Conservation (phyloP, 1,140 invertebrate species). For the Cyphomyrmex costatus region DNA sequence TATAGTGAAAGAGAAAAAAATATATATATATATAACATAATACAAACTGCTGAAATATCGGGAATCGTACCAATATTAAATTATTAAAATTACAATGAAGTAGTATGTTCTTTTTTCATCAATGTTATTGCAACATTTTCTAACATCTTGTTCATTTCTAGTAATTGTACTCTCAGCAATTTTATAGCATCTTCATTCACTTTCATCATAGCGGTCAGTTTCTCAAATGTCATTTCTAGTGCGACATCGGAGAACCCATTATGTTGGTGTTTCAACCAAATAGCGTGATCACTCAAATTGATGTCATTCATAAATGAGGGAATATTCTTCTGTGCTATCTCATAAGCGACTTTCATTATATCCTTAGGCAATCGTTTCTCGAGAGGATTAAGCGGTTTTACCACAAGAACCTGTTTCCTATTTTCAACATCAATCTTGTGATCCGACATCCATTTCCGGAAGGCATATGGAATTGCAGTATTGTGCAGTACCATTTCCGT, state of each 20-base stretch:
- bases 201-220: conserved; percentile 77
- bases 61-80: conserved; percentile 1
- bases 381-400: conserved; percentile 89
- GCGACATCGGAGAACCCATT: conserved; percentile 70
- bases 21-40: background rate
- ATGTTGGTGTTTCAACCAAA: conserved; percentile 76
- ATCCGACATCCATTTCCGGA: conserved; percentile 84
- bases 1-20: background rate
- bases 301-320: conserved; percentile 73
- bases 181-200: conserved; percentile 81
- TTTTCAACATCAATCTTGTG: conserved; percentile 85
- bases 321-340: conserved; percentile 87
- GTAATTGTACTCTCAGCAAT: conserved; percentile 78
- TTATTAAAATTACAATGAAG: conserved; percentile 33
- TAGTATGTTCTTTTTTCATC: conserved; percentile 63
- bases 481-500: conserved; percentile 90
- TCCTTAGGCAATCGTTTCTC: conserved; percentile 89
- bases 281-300: conserved; percentile 74
- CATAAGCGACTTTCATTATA: conserved; percentile 89
- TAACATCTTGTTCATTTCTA: conserved; percentile 81
- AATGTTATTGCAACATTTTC: conserved; percentile 76
- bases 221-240: conserved; percentile 74
- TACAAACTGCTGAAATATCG: background rate
- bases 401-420: conserved; percentile 86
- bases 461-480: conserved; percentile 86